Conservation (phyloP, 2,888 invertebrate genomes). For the Sinelater perroti region DNA sequence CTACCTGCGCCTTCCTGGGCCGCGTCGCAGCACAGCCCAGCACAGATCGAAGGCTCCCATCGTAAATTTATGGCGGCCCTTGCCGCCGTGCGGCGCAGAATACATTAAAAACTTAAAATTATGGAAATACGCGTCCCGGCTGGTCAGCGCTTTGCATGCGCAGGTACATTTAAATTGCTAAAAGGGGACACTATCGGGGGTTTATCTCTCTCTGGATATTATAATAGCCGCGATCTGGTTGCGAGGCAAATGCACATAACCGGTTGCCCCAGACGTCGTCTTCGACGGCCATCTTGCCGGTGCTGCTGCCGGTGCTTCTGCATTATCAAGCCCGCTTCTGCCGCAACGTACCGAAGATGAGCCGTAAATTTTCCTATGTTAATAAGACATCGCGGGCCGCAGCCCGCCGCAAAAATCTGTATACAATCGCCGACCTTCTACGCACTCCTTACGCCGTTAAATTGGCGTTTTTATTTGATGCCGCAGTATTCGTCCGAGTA, state of each 20-base stretch:
- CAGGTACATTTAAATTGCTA: conserved; percentile 62
- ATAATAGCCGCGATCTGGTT: conserved; percentile 56
- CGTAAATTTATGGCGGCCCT: conserved; percentile 50
- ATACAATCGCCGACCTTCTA: no score
- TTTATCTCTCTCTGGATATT: conserved; percentile 60
- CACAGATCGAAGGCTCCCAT: conserved; percentile 16
- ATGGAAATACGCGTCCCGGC: conserved; percentile 47
- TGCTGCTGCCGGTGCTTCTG: conserved; percentile 34
- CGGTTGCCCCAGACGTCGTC: conserved; percentile 57
- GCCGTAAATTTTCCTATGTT: conserved; percentile 16
- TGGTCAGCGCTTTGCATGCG: conserved; percentile 59
- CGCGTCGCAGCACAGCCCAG: neutral
- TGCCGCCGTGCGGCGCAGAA: no score
- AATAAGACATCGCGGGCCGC: no score
- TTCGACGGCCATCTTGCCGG: conserved; percentile 57
- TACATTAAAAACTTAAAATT: conserved; percentile 51
- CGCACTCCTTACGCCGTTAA: no score
- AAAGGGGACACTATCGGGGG: conserved; percentile 61
- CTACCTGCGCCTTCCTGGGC: conserved; percentile 1
- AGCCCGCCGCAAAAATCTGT: no score
- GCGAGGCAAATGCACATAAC: conserved; percentile 61
- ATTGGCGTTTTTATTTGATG: no score
- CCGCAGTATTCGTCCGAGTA: no score
- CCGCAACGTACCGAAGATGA: conserved; percentile 12
- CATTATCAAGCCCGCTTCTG: conserved; percentile 18